Conservation (phyloP, 2,113 vertebrate genomes). For the Terrapene triunguis region DNA sequence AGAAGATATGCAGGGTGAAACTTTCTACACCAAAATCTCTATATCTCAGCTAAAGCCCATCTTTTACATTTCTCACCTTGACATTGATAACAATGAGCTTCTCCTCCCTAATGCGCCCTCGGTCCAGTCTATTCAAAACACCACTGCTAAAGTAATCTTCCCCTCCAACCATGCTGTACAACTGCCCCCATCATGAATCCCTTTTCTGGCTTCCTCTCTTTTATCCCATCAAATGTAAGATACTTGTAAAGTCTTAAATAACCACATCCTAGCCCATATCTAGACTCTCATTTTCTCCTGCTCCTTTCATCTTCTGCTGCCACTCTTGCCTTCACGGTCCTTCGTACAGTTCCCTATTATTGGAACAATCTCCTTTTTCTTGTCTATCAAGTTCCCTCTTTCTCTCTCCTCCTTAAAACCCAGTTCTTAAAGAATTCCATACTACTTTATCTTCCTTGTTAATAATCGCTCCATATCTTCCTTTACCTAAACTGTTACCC, state of each 20-base stretch:
- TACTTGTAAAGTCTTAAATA: background rate
- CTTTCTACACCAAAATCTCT: background rate
- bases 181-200: background rate
- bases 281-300: background rate
- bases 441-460: background rate
- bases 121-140: background rate
- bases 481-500: background rate
- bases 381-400: accelerated
- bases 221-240: background rate
- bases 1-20: background rate
- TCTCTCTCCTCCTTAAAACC: background rate
- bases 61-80: background rate
- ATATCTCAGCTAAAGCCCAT: accelerated
- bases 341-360: accelerated
- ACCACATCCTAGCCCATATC: background rate
- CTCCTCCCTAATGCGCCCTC: background rate
- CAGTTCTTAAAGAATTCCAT: background rate
- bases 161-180: background rate
- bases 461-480: background rate
- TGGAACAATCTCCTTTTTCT: background rate
- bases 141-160: background rate
- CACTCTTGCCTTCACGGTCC: background rate
- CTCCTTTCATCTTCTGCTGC: background rate
- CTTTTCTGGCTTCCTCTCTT: background rate
- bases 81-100: background rate